A percentile compares a stretch with the other conserved stretches of the same genome.
phyloP scores from a whole-genome alignment of 37 sponge, comb jelly and placozoan species.

The Chondrosia reniformis region DNA sequence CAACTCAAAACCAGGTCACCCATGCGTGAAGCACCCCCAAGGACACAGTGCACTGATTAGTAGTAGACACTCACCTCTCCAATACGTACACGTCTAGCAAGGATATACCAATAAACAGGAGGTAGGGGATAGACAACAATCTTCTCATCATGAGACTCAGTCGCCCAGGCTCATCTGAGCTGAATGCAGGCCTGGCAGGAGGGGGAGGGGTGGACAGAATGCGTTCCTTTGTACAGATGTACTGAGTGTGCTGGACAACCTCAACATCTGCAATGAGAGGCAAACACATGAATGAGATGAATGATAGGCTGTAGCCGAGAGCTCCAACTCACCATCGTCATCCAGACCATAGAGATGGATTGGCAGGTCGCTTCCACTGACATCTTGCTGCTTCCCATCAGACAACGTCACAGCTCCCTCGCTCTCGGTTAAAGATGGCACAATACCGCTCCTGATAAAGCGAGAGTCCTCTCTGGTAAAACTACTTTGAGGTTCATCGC shows the following conservation, averaged over 20 bases:
- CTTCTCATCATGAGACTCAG: background rate
- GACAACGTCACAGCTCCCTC: background rate
- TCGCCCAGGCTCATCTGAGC: background rate
- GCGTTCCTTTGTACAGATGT: background rate
- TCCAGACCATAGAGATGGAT: constrained; percentile 11
- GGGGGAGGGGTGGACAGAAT: background rate
- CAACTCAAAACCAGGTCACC: no score
- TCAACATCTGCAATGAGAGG: constrained; percentile 3
- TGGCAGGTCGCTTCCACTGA: background rate
- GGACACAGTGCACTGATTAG: no score
- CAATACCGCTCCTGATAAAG: no score
- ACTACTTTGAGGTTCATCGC: no score
- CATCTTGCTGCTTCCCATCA: background rate
- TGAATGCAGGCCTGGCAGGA: background rate
- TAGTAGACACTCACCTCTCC: constrained; percentile 9
- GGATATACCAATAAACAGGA: background rate
- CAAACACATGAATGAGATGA: no score
- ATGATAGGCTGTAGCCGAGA: no score
- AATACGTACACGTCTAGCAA: background rate
- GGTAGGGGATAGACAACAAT: background rate
- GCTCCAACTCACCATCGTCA: background rate
- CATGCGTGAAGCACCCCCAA: no score
- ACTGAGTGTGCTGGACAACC: background rate
- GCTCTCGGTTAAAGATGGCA: no score
- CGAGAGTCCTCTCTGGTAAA: no score